Evolutionary conservation across 2,113 vertebrate genomes (phyloP).

Genomic region (Chamaetylas fuelleborni): DNA sequence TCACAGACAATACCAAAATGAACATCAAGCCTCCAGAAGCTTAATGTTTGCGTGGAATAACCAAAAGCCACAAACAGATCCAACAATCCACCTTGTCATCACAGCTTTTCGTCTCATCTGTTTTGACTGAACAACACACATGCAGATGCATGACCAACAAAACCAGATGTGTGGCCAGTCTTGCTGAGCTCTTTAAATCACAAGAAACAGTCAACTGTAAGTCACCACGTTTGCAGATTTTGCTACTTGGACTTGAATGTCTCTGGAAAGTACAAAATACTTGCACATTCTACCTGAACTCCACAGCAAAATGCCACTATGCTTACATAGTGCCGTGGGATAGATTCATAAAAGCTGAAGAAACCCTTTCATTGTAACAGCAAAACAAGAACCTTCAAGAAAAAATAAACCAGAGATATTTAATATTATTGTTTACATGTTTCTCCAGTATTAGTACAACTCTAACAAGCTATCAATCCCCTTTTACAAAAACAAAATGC

Average conservation of each 20-base stretch:
- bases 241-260: not conserved
- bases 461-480: not conserved
- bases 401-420: not conserved
- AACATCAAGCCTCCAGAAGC: not conserved
- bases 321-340: not conserved
- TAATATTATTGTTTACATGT: not conserved
- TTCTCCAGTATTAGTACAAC: not conserved
- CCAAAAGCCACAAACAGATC: not conserved
- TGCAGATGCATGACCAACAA: not conserved
- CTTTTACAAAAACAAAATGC: not conserved
- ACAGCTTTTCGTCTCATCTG: not conserved
- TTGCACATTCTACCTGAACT: not conserved
- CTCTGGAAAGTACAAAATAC: not conserved
- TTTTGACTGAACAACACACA: not conserved
- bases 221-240: not conserved
- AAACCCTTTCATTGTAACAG: not conserved
- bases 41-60: not conserved
- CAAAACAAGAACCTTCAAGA: not conserved
- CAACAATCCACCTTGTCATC: not conserved
- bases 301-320: not conserved
- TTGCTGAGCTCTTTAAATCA: not conserved
- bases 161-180: not conserved
- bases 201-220: not conserved
- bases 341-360: not conserved
- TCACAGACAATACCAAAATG: not conserved